Conservation (phyloP, 2,797 vertebrate species). For the Tiaroga cobitis region DNA sequence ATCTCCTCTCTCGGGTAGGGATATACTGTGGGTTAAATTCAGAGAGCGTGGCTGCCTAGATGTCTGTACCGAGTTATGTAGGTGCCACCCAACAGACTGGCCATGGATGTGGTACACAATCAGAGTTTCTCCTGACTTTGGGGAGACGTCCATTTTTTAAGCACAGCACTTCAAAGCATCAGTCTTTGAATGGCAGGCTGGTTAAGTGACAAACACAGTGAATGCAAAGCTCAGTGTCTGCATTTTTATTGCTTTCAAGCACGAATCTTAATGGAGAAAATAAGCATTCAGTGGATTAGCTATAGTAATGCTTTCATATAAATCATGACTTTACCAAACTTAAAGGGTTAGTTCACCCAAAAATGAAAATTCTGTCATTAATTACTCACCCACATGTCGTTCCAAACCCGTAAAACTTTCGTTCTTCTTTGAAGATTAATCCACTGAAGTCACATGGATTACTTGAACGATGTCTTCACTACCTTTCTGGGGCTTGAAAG, state of each 20-base stretch:
- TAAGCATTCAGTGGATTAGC: not conserved
- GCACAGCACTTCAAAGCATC: not conserved
- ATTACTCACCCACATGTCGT: not conserved
- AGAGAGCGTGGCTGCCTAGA: conserved; percentile 82
- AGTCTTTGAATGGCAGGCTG: conserved; percentile 26
- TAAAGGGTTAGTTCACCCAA: not conserved
- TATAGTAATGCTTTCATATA: conserved; percentile 8
- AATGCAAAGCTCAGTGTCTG: conserved; percentile 52
- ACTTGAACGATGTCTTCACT: not conserved
- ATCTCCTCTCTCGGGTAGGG: conserved; percentile 83
- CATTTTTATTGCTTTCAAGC: conserved; percentile 7
- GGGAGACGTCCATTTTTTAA: conserved; percentile 87
- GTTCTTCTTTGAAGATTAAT: not conserved
- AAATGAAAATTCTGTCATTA: not conserved
- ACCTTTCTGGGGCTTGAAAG: not conserved
- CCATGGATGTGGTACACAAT: conserved; percentile 89
- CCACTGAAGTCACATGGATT: not conserved
- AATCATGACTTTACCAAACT: not conserved
- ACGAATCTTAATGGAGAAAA: conserved; percentile 22
- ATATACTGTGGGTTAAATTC: conserved; percentile 77
- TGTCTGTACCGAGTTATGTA: conserved; percentile 77
- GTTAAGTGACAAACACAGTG: conserved; percentile 23
- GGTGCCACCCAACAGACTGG: conserved; percentile 83
- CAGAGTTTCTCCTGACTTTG: conserved; percentile 88
- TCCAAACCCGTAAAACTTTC: not conserved